A percentile compares a stretch with the other conserved stretches of the same genome.
Evolutionary conservation across 2,888 invertebrate species (phyloP).

Genomic region (Eilema caniola): DNA sequence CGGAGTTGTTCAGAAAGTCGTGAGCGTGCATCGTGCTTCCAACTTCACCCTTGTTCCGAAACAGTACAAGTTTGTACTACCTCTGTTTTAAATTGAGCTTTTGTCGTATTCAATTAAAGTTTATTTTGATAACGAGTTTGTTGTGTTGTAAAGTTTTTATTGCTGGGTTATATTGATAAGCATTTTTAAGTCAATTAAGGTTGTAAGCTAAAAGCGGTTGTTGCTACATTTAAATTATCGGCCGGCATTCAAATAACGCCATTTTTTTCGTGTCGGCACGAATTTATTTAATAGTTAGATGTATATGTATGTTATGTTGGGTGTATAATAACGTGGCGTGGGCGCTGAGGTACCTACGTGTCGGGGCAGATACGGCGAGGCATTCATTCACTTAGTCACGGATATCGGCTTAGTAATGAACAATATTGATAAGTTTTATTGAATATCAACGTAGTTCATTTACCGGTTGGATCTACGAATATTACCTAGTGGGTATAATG

Average conservation of each 20-base stretch:
- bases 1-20: slow-evolving; percentile 87
- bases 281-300: slow-evolving; percentile 81
- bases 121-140: slow-evolving; percentile 48
- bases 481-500: slow-evolving; percentile 11
- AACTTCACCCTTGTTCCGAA: slow-evolving; percentile 67
- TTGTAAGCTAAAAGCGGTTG: slow-evolving; percentile 87
- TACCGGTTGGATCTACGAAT: slow-evolving; percentile 28
- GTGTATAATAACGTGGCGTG: slow-evolving; percentile 73
- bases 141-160: slow-evolving; percentile 57
- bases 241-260: slow-evolving; percentile 86
- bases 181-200: slow-evolving; percentile 88
- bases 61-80: slow-evolving; percentile 64
- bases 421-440: slow-evolving; percentile 59
- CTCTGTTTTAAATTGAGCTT: slow-evolving; percentile 54
- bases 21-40: slow-evolving; percentile 87
- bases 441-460: slow-evolving; percentile 46
- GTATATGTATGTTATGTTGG: slow-evolving; percentile 78
- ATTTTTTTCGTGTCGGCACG: slow-evolving; percentile 86
- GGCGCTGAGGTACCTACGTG: slow-evolving; percentile 60
- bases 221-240: slow-evolving; percentile 87
- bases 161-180: slow-evolving; percentile 79
- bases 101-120: slow-evolving; percentile 52
- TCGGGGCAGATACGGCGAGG: slow-evolving; percentile 55
- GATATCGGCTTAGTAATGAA: slow-evolving; percentile 61
- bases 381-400: slow-evolving; percentile 73